Percentiles rank a stretch among this genome's conserved stretches.
phyloP scores from a whole-genome alignment of 2,797 vertebrate species.

The Sphaeramia orbicularis region DNA sequence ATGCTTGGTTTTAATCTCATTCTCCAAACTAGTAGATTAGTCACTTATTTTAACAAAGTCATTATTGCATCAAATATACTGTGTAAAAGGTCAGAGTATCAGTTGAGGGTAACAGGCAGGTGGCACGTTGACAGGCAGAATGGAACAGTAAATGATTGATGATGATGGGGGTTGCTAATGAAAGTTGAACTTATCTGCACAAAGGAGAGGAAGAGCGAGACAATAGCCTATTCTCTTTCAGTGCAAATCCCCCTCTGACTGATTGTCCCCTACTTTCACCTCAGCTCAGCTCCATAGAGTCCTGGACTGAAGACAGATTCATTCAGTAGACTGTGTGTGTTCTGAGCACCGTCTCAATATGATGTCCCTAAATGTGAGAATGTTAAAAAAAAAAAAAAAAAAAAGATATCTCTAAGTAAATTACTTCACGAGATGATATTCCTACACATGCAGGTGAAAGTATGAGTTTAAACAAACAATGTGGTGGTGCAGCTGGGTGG shows the following conservation, averaged over 20 bases:
- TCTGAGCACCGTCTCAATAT: not conserved
- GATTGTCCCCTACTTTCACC: conserved; percentile 26
- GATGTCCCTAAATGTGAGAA: conserved; percentile 6
- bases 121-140: conserved; percentile 51
- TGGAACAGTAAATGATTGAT: conserved; percentile 88
- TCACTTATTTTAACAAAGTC: no score
- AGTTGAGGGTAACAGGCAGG: conserved; percentile 57
- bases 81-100: conserved; percentile 80
- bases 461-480: not conserved
- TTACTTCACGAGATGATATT: no score
- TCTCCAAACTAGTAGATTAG: no score
- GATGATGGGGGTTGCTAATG: conserved; percentile 82
- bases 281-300: conserved; percentile 1
- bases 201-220: conserved; percentile 36
- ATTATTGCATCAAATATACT: no score
- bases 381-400: not conserved
- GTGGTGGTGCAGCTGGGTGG: not conserved
- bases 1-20: no score
- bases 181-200: conserved; percentile 85
- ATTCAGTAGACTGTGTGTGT: not conserved
- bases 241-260: conserved; percentile 34
- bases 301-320: not conserved
- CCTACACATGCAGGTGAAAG: no score
- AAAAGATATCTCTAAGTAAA: no score
- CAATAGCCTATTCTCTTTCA: conserved; percentile 29